A percentile compares a stretch with the other conserved stretches of the same genome.
Evolutionary conservation across 2,888 invertebrate species (phyloP).

Genomic region (Papilio demoleus): DNA sequence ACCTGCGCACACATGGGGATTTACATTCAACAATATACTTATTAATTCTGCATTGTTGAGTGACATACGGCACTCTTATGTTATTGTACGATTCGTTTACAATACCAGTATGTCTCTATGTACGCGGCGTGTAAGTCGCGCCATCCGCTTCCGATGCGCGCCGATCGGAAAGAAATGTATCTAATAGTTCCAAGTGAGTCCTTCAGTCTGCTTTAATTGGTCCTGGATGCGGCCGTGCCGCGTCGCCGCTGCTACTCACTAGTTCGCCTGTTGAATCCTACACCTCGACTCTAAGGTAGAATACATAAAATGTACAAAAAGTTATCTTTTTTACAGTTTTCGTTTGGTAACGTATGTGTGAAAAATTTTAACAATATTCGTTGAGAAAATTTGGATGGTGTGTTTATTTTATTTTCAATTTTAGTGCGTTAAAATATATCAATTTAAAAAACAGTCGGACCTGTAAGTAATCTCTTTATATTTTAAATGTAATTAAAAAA

Average conservation of each 20-base stretch:
- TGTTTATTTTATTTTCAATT: neutral
- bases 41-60: slow-evolving; percentile 47
- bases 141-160: slow-evolving; percentile 29
- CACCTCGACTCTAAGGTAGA: slow-evolving; percentile 13
- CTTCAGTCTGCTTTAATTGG: slow-evolving; percentile 29
- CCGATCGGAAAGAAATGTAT: slow-evolving; percentile 27
- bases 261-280: slow-evolving; percentile 1
- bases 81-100: slow-evolving; percentile 41
- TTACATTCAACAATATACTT: slow-evolving; percentile 43
- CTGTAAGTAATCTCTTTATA: slow-evolving; percentile 2
- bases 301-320: neutral
- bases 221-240: slow-evolving; percentile 33
- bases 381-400: neutral
- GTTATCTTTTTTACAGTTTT: neutral
- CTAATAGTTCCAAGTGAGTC: neutral
- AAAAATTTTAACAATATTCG: neutral
- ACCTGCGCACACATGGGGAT: slow-evolving; percentile 47
- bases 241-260: slow-evolving; percentile 1
- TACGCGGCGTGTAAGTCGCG: slow-evolving; percentile 44
- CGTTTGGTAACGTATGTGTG: neutral
- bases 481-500: neutral
- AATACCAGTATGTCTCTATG: slow-evolving; percentile 46
- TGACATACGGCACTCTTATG: slow-evolving; percentile 41
- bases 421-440: neutral
- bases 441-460: neutral